Evolutionary conservation across 2,113 vertebrate genomes (phyloP).

Genomic region (Brachirus orientalis): DNA sequence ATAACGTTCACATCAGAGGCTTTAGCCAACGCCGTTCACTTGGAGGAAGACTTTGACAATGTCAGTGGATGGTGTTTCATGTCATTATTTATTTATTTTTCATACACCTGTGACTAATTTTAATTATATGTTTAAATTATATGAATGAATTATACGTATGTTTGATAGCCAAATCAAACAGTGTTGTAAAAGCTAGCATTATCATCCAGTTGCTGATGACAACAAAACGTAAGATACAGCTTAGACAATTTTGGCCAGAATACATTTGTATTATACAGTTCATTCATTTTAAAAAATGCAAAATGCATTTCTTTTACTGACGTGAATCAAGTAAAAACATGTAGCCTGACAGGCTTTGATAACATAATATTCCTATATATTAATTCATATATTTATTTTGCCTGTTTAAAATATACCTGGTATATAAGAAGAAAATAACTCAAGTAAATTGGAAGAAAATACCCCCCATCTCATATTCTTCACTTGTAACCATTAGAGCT

Average conservation of each 20-base stretch:
- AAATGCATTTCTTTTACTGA: constrained; percentile 4
- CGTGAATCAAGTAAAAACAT: neutral
- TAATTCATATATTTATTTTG: neutral
- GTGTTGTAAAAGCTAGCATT: no score
- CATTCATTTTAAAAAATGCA: neutral
- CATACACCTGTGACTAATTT: no score
- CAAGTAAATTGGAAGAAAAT: no score
- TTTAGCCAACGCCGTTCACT: neutral
- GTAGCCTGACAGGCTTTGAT: neutral
- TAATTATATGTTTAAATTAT: no score
- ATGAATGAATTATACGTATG: no score
- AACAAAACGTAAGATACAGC: no score
- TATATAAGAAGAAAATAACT: neutral
- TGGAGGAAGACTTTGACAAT: neutral
- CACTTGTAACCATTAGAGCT: neutral
- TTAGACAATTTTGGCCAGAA: no score
- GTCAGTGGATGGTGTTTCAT: neutral
- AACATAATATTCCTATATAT: neutral
- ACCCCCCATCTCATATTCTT: neutral
- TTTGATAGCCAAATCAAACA: no score
- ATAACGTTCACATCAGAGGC: no score
- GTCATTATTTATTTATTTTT: neutral
- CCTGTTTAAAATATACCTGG: constrained; percentile 11
- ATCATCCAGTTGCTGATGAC: no score
- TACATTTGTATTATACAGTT: no score